Conservation (phyloP, 2,113 vertebrate species). For the Fulmarus glacialis region DNA sequence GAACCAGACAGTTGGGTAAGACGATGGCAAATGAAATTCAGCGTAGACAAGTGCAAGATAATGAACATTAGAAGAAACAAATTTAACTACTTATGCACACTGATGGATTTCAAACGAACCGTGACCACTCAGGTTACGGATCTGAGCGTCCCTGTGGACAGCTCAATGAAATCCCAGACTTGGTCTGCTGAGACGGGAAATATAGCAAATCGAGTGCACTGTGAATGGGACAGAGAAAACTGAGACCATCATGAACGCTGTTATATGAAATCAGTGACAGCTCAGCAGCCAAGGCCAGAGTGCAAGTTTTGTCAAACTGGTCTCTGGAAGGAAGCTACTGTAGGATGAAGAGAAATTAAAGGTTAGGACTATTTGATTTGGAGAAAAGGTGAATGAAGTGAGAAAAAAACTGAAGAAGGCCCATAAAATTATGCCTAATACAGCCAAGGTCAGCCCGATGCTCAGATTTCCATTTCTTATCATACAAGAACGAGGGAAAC, state of each 20-base stretch:
- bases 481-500: not conserved
- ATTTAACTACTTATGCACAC: not conserved
- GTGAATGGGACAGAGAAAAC: not conserved
- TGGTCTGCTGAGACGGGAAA: fast-evolving
- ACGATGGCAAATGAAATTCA: conserved; percentile 16
- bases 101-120: conserved; percentile 32
- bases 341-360: not conserved
- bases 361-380: not conserved
- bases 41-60: not conserved
- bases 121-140: not conserved
- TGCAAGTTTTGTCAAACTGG: not conserved
- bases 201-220: not conserved
- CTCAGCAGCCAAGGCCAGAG: not conserved
- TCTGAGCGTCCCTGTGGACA: not conserved
- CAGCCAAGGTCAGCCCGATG: not conserved
- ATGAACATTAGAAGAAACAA: conserved; percentile 30
- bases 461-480: not conserved
- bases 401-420: not conserved
- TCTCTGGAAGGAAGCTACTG: not conserved
- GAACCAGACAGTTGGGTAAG: not conserved
- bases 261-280: not conserved
- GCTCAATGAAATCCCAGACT: not conserved
- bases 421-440: not conserved
- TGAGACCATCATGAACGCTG: not conserved
- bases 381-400: not conserved